Conservation (phyloP, 2,113 vertebrate species). For the Aix galericulata region DNA sequence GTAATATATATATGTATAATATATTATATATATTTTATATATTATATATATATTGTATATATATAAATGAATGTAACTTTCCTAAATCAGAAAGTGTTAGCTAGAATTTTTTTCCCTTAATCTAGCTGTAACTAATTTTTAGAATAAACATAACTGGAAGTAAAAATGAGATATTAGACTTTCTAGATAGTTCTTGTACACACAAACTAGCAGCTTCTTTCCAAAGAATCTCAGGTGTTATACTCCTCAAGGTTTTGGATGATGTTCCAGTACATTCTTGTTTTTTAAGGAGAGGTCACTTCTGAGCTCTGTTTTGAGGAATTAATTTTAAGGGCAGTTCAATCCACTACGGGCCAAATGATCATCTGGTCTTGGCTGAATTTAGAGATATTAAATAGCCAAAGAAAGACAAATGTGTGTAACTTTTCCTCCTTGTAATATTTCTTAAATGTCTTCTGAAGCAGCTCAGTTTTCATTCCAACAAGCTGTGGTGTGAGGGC, state of each 20-base stretch:
- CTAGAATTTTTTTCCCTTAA: not conserved
- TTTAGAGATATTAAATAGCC: not conserved
- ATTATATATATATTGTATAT: too few relatives aligned
- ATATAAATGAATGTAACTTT: not conserved
- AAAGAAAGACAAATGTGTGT: slow-evolving; percentile 3
- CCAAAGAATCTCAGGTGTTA: not conserved
- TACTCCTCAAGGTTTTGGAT: not conserved
- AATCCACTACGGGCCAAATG: not conserved
- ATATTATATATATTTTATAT: too few relatives aligned
- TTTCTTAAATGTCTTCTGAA: slow-evolving; percentile 31
- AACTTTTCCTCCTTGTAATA: not conserved
- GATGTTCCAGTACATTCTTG: not conserved
- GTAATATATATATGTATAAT: not conserved
- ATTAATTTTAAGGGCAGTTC: not conserved
- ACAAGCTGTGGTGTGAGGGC: not conserved
- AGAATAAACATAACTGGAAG: not conserved
- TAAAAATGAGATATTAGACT: not conserved
- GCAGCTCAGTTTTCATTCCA: not conserved
- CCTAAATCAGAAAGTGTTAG: not conserved
- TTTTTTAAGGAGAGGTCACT: not conserved
- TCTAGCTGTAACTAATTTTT: not conserved
- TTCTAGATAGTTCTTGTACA: not conserved
- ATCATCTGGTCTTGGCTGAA: not conserved
- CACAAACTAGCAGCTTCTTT: not conserved
- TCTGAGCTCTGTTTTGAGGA: not conserved